These are phyloP conservation scores for Tenualosa ilisha DNA, from an alignment of 2,797 vertebrate species.

Conservation along the genomic window DNA sequence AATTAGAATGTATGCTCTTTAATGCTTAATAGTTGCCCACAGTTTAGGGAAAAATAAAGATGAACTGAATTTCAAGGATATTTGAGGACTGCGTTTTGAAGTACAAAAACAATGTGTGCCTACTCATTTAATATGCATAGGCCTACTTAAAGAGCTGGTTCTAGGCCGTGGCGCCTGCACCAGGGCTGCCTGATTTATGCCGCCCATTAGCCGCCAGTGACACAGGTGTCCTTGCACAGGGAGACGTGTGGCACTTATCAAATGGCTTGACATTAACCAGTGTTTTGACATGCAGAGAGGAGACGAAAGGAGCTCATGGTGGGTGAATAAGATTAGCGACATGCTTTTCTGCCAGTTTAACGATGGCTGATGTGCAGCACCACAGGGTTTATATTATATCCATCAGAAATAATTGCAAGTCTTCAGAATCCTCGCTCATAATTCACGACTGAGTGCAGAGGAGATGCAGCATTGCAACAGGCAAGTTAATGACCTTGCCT, in stretches of 20 bases:
- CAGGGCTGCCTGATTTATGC: slow-evolving; percentile 56
- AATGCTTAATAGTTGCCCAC: not conserved
- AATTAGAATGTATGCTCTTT: not conserved
- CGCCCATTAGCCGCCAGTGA: slow-evolving; percentile 48
- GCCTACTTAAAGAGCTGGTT: slow-evolving; percentile 38
- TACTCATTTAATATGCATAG: slow-evolving; percentile 52
- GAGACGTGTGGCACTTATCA: slow-evolving; percentile 43
- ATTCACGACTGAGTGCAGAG: slow-evolving; percentile 3
- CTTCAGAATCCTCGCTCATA: slow-evolving; percentile 40
- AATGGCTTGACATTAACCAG: slow-evolving; percentile 45
- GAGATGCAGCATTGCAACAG: not conserved
- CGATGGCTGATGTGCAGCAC: slow-evolving; percentile 47
- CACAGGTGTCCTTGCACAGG: slow-evolving; percentile 50
- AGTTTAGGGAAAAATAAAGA: not conserved
- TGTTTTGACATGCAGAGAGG: slow-evolving; percentile 41
- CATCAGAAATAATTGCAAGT: slow-evolving; percentile 43
- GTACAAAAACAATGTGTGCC: not conserved
- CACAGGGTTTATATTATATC: slow-evolving; percentile 30
- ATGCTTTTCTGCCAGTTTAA: slow-evolving; percentile 45
- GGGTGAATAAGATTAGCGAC: slow-evolving; percentile 39
- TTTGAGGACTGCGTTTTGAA: not conserved
- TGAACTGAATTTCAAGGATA: not conserved
- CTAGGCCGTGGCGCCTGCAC: slow-evolving; percentile 41
- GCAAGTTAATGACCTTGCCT: not conserved
- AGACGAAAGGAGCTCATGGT: slow-evolving; percentile 32